Percentiles rank a stretch among this genome's conserved stretches.
These are phyloP conservation scores for Ctena decussata DNA, from an alignment of 2,888 invertebrate genomes.

Conservation along the genomic window DNA sequence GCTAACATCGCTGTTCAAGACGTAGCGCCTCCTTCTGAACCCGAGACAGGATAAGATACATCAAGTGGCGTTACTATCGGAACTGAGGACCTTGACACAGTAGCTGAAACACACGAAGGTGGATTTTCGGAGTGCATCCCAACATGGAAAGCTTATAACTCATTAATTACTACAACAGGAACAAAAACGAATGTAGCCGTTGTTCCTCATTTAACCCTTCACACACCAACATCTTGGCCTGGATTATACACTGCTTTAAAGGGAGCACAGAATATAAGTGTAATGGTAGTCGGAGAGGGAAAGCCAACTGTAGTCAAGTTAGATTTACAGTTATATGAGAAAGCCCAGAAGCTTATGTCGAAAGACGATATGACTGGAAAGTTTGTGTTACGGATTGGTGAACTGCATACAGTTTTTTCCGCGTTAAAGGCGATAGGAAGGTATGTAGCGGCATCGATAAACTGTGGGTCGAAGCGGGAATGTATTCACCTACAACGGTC, in stretches of 20 bases:
- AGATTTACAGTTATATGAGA: background rate
- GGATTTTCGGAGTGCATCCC: background rate
- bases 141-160: constrained; percentile 5
- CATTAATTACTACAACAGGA: background rate
- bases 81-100: background rate
- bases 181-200: background rate
- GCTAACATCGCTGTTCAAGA: too few relatives aligned
- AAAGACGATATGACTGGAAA: background rate
- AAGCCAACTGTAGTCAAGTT: background rate
- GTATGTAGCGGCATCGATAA: constrained; percentile 9
- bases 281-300: background rate
- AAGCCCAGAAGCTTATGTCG: constrained; percentile 1
- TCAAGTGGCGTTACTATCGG: background rate
- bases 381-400: background rate
- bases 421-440: background rate
- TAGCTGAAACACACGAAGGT: background rate
- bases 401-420: background rate
- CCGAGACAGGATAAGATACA: background rate
- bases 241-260: background rate
- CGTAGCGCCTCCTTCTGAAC: too few relatives aligned
- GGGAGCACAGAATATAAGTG: constrained; percentile 4
- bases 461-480: constrained; percentile 8
- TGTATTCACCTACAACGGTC: constrained; percentile 4
- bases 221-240: background rate
- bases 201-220: too few relatives aligned